Evolutionary conservation across 2,113 vertebrate species (phyloP).

Genomic region (Catharus minimus): DNA sequence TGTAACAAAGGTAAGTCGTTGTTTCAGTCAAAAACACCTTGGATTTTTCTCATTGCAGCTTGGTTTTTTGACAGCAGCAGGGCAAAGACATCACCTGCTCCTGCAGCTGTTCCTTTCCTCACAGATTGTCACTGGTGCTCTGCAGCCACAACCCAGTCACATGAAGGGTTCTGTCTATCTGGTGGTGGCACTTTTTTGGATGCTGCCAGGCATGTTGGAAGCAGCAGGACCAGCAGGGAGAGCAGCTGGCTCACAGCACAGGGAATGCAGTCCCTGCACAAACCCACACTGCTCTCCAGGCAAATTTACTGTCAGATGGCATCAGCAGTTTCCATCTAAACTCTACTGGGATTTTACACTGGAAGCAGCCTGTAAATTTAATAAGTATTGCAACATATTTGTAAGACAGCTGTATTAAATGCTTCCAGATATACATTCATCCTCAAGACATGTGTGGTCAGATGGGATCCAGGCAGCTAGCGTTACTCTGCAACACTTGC

Average conservation of each 20-base stretch:
- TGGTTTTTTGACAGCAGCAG: not conserved
- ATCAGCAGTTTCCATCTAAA: not conserved
- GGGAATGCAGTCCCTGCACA: fast-evolving
- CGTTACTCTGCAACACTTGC: not conserved
- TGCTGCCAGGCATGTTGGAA: fast-evolving
- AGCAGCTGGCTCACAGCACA: fast-evolving
- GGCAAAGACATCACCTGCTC: not conserved
- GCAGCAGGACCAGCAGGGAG: not conserved
- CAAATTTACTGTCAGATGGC: not conserved
- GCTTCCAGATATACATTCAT: conserved; percentile 33
- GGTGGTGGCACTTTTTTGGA: fast-evolving
- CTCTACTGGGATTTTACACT: not conserved
- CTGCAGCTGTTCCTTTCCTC: fast-evolving
- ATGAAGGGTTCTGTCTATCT: fast-evolving
- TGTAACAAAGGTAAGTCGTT: not conserved
- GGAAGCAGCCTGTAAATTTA: conserved; percentile 20
- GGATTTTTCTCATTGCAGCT: not conserved
- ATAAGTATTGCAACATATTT: not conserved
- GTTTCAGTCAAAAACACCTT: not conserved
- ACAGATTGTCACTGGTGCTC: fast-evolving
- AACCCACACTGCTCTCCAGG: fast-evolving
- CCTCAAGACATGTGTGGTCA: not conserved
- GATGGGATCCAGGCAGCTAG: not conserved
- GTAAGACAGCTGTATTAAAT: not conserved
- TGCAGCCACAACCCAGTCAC: fast-evolving